Conservation (phyloP, 2,888 invertebrate species). For the Cinara cedri region DNA sequence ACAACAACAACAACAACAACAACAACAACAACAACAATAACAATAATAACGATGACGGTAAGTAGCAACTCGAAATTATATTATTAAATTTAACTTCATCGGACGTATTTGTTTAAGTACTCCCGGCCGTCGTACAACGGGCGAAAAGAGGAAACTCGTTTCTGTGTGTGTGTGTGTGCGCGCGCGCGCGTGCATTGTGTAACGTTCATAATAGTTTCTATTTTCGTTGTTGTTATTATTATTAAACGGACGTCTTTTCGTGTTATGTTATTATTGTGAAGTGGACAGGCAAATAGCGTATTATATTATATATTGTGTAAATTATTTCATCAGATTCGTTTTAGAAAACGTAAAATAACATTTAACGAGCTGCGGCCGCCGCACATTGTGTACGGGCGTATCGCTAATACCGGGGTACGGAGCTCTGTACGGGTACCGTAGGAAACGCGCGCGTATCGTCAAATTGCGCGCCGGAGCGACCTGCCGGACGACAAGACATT, state of each 20-base stretch:
- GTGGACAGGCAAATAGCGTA: slow-evolving; percentile 52
- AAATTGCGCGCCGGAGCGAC: slow-evolving; percentile 39
- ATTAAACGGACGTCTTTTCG: slow-evolving; percentile 46
- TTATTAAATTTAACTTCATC: slow-evolving; percentile 44
- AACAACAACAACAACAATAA: too few relatives aligned
- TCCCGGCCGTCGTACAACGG: background rate
- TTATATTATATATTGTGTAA: slow-evolving; percentile 38
- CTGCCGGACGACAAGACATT: slow-evolving; percentile 38
- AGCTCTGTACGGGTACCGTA: too few relatives aligned
- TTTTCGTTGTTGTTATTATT: slow-evolving; percentile 35
- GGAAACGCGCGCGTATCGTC: slow-evolving; percentile 35
- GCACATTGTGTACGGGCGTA: too few relatives aligned
- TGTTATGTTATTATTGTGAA: background rate
- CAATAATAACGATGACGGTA: slow-evolving; percentile 21
- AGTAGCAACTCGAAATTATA: slow-evolving; percentile 45
- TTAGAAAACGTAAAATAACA: slow-evolving; percentile 33
- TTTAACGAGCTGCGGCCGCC: slow-evolving; percentile 28
- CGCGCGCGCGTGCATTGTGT: slow-evolving; percentile 29
- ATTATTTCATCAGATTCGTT: slow-evolving; percentile 52
- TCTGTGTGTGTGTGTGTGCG: too few relatives aligned
- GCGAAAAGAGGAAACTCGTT: slow-evolving; percentile 47
- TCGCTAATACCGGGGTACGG: too few relatives aligned
- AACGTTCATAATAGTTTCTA: slow-evolving; percentile 49
- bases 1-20: slow-evolving; percentile 10
- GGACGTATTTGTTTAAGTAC: slow-evolving; percentile 47